These are phyloP conservation scores for Ibidorhyncha struthersii DNA, from an alignment of 2,113 vertebrate species.

Conservation along the genomic window DNA sequence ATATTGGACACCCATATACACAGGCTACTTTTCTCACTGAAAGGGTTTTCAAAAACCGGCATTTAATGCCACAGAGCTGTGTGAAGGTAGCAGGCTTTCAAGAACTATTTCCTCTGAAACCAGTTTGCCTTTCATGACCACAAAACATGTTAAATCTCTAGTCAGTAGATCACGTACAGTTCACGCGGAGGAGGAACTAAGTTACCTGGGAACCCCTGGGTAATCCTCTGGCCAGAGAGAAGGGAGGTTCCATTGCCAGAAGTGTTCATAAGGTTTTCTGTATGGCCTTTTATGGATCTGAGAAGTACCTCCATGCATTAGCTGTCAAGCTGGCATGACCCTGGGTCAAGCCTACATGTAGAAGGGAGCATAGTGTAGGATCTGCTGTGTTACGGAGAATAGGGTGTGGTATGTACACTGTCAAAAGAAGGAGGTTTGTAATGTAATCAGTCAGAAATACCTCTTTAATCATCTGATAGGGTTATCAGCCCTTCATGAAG, in stretches of 20 bases:
- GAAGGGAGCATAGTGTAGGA: not conserved
- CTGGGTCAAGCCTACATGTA: not conserved
- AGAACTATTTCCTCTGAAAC: not conserved
- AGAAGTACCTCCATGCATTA: not conserved
- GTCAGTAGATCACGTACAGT: not conserved
- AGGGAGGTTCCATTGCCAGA: not conserved
- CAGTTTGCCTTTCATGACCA: not conserved
- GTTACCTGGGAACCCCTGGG: not conserved
- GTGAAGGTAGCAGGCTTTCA: not conserved
- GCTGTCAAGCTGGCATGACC: not conserved
- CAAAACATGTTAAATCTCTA: not conserved
- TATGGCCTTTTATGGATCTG: not conserved
- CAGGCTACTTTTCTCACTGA: not conserved
- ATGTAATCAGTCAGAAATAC: not conserved
- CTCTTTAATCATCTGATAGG: not conserved
- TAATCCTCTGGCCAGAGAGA: not conserved
- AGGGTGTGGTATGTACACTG: not conserved
- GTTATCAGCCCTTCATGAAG: not conserved
- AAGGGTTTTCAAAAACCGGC: not conserved
- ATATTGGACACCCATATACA: not conserved
- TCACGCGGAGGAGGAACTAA: not conserved
- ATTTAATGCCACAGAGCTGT: not conserved
- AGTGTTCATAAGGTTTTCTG: not conserved
- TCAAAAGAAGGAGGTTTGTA: not conserved
- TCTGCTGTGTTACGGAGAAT: not conserved